phyloP scores from a whole-genome alignment of 2,888 invertebrate genomes.

The Anarsia innoxiella region DNA sequence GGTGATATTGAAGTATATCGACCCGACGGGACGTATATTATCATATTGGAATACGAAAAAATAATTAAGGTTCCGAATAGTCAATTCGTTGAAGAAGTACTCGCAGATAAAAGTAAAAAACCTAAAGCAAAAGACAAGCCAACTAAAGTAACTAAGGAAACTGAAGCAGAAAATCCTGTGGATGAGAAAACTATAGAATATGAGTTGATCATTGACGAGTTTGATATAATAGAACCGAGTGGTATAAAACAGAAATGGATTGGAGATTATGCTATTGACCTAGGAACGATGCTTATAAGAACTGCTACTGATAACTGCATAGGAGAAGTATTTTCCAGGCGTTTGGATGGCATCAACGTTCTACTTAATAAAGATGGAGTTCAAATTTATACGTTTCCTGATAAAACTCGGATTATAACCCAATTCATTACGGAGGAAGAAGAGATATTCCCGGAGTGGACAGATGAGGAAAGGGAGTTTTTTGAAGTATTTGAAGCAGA shows the following conservation, averaged over 20 bases:
- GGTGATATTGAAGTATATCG: constrained; percentile 45
- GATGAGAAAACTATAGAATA: constrained; percentile 31
- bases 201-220: constrained; percentile 50
- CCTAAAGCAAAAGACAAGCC: constrained; percentile 33
- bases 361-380: constrained; percentile 58
- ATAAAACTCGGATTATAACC: constrained; percentile 56
- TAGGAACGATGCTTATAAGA: constrained; percentile 49
- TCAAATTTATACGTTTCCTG: constrained; percentile 51
- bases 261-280: constrained; percentile 28
- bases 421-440: constrained; percentile 42
- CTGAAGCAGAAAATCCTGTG: constrained; percentile 14
- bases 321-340: constrained; percentile 56
- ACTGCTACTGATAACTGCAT: constrained; percentile 59
- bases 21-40: constrained; percentile 49
- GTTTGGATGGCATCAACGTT: constrained; percentile 57
- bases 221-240: constrained; percentile 44
- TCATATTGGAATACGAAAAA: constrained; percentile 45
- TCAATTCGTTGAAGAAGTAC: constrained; percentile 25
- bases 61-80: constrained; percentile 21
- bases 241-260: constrained; percentile 50
- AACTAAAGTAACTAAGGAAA: constrained; percentile 26
- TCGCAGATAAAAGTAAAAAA: constrained; percentile 30
- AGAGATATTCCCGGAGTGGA: constrained; percentile 60
- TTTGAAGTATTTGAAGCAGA: constrained; percentile 38
- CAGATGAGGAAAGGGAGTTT: constrained; percentile 45